Percentiles rank a stretch among this genome's conserved stretches.
Conservation (phyloP, 2,888 invertebrate genomes). For the Megalurothrips usitatus region DNA sequence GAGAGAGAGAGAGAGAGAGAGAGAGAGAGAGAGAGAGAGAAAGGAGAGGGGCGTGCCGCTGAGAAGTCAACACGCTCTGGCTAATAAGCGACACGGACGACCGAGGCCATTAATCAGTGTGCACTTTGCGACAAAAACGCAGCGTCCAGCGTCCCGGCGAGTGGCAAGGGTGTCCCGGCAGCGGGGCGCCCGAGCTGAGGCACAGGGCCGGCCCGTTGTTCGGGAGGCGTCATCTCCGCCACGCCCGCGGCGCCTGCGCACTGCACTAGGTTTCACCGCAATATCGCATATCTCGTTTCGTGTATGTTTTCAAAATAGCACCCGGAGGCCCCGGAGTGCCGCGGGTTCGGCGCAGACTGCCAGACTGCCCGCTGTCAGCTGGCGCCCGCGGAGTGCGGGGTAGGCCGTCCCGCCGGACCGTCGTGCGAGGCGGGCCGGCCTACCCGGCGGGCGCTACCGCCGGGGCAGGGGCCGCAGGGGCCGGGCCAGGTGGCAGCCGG, state of each 20-base stretch:
- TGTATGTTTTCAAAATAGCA: too few relatives aligned
- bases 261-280: too few relatives aligned
- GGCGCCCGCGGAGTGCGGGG: too few relatives aligned
- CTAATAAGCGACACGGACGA: background rate
- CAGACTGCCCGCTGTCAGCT: background rate
- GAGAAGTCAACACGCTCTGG: background rate
- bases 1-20: too few relatives aligned
- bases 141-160: background rate
- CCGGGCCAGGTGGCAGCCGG: background rate
- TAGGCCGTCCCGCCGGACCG: too few relatives aligned
- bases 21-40: too few relatives aligned
- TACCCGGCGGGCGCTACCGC: background rate
- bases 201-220: too few relatives aligned
- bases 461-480: background rate
- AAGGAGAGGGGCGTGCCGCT: background rate
- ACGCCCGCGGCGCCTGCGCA: too few relatives aligned
- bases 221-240: too few relatives aligned
- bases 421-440: background rate
- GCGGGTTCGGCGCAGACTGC: too few relatives aligned
- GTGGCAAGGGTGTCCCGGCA: background rate
- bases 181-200: background rate
- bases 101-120: background rate
- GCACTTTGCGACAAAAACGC: background rate
- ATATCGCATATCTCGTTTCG: too few relatives aligned
- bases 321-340: too few relatives aligned